These are phyloP conservation scores for Unio delphinus DNA, from an alignment of 2,888 invertebrate species.

Conservation along the genomic window DNA sequence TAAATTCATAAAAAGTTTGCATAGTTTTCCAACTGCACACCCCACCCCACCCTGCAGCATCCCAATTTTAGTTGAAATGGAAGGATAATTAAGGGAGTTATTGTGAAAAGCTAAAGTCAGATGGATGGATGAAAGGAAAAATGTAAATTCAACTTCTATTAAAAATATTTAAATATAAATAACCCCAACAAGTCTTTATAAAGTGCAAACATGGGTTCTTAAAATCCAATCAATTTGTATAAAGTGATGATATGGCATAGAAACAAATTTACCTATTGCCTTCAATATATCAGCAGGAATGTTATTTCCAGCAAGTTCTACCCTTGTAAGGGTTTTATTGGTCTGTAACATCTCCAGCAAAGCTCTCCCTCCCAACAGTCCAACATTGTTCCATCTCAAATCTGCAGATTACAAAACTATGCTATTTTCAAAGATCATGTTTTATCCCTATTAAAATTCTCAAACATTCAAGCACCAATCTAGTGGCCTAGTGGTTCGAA, in stretches of 20 bases:
- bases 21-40: no score
- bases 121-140: no score
- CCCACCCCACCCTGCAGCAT: no score
- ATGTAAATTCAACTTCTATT: background rate
- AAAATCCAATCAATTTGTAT: background rate
- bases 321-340: constrained; percentile 65
- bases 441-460: no score
- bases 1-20: no score
- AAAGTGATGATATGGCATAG: background rate
- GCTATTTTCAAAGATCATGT: background rate
- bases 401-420: constrained; percentile 47
- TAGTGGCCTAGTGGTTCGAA: no score
- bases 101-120: no score
- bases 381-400: constrained; percentile 71
- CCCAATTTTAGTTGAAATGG: no score
- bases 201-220: background rate
- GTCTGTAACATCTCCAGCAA: constrained; percentile 65
- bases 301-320: constrained; percentile 71
- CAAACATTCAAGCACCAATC: no score
- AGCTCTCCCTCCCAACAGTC: constrained; percentile 68
- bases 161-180: background rate
- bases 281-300: constrained; percentile 69
- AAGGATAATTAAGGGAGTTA: no score
- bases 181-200: background rate
- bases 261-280: constrained; percentile 61